Percentiles rank a stretch among this genome's conserved stretches.
These are phyloP conservation scores for Arion vulgaris DNA, from an alignment of 1,140 invertebrate species.

Conservation along the genomic window DNA sequence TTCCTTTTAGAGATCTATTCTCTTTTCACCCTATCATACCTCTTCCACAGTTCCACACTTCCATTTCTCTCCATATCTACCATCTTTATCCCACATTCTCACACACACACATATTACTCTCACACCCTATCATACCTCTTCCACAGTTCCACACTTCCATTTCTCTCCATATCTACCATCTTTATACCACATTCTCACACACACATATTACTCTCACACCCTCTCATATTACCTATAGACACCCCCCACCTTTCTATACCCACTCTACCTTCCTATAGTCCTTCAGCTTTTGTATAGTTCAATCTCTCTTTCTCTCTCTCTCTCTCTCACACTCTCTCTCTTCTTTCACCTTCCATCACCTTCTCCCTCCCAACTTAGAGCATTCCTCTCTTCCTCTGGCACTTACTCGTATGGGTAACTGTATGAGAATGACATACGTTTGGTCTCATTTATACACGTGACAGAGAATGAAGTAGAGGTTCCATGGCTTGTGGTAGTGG, in stretches of 20 bases:
- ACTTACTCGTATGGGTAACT: constrained; percentile 55
- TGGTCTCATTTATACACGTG: background rate
- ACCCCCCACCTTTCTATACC: background rate
- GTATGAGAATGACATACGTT: constrained; percentile 41
- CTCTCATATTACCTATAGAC: background rate
- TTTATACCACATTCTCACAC: background rate
- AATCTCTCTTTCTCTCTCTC: background rate
- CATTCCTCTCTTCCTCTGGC: background rate
- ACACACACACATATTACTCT: background rate
- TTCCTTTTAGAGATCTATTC: no score
- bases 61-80: no score
- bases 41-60: no score
- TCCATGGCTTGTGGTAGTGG: constrained; percentile 63
- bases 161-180: background rate
- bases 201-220: background rate
- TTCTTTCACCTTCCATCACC: background rate
- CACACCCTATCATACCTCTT: no score
- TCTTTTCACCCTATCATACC: no score
- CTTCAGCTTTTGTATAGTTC: background rate
- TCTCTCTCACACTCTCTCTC: background rate
- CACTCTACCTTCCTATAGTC: background rate
- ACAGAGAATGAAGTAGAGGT: constrained; percentile 41
- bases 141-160: no score
- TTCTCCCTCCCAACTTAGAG: background rate
- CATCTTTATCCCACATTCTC: background rate